Evolutionary conservation across 2,113 vertebrate genomes (phyloP).

Genomic region (Lophochroa leadbeateri): DNA sequence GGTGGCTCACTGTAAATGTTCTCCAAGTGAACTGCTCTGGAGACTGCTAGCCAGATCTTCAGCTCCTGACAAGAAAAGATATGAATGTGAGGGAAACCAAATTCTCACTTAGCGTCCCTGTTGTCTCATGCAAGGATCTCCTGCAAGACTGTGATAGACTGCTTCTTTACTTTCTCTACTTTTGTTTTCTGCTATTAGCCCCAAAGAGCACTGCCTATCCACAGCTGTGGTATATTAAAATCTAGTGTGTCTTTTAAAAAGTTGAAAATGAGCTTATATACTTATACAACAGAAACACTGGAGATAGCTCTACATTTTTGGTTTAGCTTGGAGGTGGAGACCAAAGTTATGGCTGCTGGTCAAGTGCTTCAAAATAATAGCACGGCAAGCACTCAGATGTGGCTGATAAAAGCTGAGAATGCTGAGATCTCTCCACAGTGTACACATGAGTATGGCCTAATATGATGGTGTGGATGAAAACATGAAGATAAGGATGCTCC

Average conservation of each 20-base stretch:
- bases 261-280: neutral
- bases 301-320: neutral
- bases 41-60: neutral
- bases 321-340: neutral
- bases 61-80: neutral
- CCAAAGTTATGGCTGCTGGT: neutral
- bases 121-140: neutral
- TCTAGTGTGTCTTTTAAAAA: neutral
- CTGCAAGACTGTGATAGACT: neutral
- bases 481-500: neutral
- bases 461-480: neutral
- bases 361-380: neutral
- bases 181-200: neutral
- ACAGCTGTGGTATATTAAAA: neutral
- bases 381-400: neutral
- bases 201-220: neutral
- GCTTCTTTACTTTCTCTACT: neutral
- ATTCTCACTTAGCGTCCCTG: neutral
- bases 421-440: neutral
- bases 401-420: neutral
- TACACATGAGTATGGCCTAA: rapidly evolving
- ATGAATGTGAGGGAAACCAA: neutral
- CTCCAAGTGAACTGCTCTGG: neutral
- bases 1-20: neutral
- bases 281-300: neutral